Evolutionary conservation across 2,888 invertebrate genomes (phyloP).

Genomic region (Ischnus inquisitorius): DNA sequence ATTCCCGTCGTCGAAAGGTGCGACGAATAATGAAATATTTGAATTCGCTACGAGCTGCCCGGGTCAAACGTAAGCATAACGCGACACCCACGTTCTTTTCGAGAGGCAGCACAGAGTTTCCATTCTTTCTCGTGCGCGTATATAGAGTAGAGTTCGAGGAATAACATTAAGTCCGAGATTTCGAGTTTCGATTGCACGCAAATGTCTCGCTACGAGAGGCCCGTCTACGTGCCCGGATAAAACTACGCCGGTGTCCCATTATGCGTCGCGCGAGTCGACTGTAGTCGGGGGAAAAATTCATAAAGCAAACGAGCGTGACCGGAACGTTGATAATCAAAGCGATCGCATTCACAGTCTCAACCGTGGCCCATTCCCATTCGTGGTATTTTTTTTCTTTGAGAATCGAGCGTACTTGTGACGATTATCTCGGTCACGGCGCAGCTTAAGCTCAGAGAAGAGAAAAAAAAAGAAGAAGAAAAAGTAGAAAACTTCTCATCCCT

Average conservation of each 20-base stretch:
- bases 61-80: slow-evolving; percentile 45
- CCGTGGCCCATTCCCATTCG: not conserved
- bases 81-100: slow-evolving; percentile 9
- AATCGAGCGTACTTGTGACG: not conserved
- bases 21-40: slow-evolving; percentile 62
- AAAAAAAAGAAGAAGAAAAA: no score
- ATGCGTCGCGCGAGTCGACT: slow-evolving; percentile 12
- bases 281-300: slow-evolving; percentile 39
- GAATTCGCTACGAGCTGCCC: slow-evolving; percentile 38
- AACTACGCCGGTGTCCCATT: slow-evolving; percentile 25
- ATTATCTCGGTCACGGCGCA: slow-evolving; percentile 23
- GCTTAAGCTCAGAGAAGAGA: not conserved
- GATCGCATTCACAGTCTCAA: slow-evolving; percentile 18
- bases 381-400: slow-evolving; percentile 4
- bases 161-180: slow-evolving; percentile 58
- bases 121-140: not conserved
- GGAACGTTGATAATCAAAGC: slow-evolving; percentile 56
- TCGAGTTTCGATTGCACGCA: slow-evolving; percentile 56
- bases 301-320: slow-evolving; percentile 49
- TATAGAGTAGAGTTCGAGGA: not conserved
- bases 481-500: slow-evolving; percentile 4
- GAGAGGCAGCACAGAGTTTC: not conserved
- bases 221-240: slow-evolving; percentile 26
- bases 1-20: slow-evolving; percentile 12
- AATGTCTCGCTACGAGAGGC: slow-evolving; percentile 36